Percentiles rank a stretch among this genome's conserved stretches.
Conservation (phyloP, 2,797 vertebrate species). For the Manis crassicaudata region DNA sequence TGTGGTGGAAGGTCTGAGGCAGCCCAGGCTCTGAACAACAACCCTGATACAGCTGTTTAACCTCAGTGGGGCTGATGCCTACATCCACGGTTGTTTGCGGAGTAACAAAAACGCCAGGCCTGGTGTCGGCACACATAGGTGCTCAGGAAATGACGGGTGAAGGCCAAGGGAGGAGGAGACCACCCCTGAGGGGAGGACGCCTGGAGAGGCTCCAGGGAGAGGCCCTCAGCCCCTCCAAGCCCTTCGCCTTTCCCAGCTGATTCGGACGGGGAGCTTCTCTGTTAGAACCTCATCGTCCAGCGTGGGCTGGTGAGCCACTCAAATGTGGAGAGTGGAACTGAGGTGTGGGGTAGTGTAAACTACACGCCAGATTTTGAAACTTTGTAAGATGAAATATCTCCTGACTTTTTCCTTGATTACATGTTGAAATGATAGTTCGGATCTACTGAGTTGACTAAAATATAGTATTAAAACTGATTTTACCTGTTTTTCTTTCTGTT, state of each 20-base stretch:
- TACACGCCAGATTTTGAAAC: background rate
- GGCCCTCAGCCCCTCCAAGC: background rate
- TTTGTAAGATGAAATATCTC: background rate
- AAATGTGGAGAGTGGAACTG: background rate
- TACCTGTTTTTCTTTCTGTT: background rate
- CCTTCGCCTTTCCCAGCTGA: fast-evolving
- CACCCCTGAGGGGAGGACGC: background rate
- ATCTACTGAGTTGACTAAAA: background rate
- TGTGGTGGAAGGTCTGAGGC: background rate
- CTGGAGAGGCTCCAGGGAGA: background rate
- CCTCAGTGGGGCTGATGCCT: background rate
- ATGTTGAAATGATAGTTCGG: background rate
- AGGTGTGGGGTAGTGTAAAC: background rate
- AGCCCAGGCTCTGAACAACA: background rate
- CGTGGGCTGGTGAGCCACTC: background rate
- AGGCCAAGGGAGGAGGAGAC: background rate
- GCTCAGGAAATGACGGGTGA: background rate
- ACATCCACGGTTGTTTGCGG: background rate
- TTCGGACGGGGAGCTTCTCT: background rate
- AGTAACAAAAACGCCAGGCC: background rate
- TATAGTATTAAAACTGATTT: background rate
- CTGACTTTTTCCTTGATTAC: background rate
- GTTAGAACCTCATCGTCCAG: background rate
- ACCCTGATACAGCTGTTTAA: background rate
- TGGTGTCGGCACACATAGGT: fast-evolving